These are phyloP conservation scores for Cassiopea andromeda DNA, from an alignment of 30 jellyfish, hydroid and myxozoan genomes.

Conservation along the genomic window DNA sequence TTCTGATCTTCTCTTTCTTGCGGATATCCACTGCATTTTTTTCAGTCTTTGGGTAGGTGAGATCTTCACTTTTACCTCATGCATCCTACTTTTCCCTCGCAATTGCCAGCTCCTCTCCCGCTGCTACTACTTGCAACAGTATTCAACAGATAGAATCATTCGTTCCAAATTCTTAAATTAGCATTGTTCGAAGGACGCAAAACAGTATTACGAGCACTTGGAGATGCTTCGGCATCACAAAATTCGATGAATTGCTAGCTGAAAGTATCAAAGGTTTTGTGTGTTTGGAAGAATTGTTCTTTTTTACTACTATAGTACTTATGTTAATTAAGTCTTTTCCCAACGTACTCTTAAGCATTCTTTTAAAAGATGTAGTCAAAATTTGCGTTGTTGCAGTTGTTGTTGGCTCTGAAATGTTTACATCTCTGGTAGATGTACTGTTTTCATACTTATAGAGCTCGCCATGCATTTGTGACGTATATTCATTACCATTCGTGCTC, in stretches of 20 bases:
- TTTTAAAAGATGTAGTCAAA: neutral
- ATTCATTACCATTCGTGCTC: neutral
- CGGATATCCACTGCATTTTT: too few relatives aligned
- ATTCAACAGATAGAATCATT: too few relatives aligned
- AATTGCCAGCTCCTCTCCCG: too few relatives aligned
- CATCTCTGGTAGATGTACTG: neutral
- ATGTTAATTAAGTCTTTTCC: neutral
- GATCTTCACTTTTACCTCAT: too few relatives aligned
- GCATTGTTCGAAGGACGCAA: neutral
- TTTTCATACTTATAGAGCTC: neutral
- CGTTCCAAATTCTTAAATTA: neutral
- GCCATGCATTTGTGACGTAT: neutral
- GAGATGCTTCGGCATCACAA: neutral
- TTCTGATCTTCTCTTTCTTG: too few relatives aligned
- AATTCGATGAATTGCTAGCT: conserved; percentile 1
- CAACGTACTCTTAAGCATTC: neutral
- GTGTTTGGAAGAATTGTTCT: neutral
- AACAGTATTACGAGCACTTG: neutral
- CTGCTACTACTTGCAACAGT: too few relatives aligned
- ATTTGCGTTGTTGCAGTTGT: conserved; percentile 20
- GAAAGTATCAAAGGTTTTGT: neutral
- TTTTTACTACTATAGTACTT: neutral
- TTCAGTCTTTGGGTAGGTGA: too few relatives aligned
- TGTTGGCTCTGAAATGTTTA: conserved; percentile 23
- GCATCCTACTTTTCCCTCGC: too few relatives aligned